phyloP scores from a whole-genome alignment of 2,797 vertebrate species.

The Crenichthys baileyi region DNA sequence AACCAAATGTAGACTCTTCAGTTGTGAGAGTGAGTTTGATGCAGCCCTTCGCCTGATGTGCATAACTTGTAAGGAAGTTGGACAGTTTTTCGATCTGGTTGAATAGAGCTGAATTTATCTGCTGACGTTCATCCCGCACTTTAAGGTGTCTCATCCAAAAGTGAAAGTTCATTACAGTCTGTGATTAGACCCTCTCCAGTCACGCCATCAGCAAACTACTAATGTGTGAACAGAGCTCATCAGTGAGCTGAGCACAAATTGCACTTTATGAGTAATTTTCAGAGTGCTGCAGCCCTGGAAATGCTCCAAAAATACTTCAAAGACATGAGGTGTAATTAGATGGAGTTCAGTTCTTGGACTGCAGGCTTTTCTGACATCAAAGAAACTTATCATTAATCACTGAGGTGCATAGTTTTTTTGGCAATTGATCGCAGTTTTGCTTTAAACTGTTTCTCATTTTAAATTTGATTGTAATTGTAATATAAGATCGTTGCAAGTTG shows the following conservation, averaged over 20 bases:
- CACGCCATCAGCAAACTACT: conserved; percentile 11
- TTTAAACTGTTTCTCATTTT: background rate
- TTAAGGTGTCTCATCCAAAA: background rate
- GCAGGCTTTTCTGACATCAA: conserved; percentile 8
- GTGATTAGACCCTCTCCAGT: conserved; percentile 1
- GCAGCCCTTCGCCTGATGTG: background rate
- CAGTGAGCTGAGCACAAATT: background rate
- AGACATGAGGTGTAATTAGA: conserved; percentile 33
- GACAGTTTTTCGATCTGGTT: background rate
- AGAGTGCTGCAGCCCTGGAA: conserved; percentile 20
- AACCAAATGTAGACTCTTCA: background rate
- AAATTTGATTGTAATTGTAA: conserved; percentile 6
- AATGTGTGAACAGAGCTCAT: conserved; percentile 1
- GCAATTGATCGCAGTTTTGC: background rate
- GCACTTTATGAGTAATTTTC: conserved; percentile 11
- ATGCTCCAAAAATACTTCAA: conserved; percentile 25
- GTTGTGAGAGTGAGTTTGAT: background rate
- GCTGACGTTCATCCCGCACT: background rate
- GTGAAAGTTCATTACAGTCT: background rate
- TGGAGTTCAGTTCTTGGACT: background rate
- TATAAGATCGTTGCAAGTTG: background rate
- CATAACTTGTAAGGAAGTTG: background rate
- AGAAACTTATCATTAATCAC: background rate
- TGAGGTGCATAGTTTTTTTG: background rate
- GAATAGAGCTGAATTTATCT: background rate